Percentiles rank a stretch among this genome's conserved stretches.
Evolutionary conservation across 2,797 vertebrate genomes (phyloP).

Genomic region (Tapirus indicus): DNA sequence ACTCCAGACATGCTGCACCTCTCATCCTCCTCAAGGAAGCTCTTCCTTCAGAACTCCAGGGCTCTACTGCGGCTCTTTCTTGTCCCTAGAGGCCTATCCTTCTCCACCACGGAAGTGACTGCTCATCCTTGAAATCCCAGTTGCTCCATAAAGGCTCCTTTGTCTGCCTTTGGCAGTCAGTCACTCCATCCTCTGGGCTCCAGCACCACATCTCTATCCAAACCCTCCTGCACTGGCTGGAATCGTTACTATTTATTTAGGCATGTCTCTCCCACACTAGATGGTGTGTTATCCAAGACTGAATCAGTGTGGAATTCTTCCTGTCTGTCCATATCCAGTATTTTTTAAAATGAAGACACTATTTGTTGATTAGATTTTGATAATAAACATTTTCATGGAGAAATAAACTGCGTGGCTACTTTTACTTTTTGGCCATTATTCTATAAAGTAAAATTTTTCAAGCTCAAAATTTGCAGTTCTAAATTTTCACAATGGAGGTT

Average conservation of each 20-base stretch:
- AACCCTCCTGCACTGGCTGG: neutral
- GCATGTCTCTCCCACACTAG: neutral
- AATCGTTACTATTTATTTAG: neutral
- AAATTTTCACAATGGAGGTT: neutral
- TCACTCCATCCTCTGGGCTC: neutral
- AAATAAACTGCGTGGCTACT: neutral
- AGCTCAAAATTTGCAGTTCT: neutral
- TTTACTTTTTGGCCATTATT: neutral
- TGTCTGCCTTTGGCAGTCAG: neutral
- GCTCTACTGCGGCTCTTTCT: neutral
- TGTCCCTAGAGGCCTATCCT: neutral
- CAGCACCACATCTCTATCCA: no score
- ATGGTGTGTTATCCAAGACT: neutral
- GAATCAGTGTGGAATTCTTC: neutral
- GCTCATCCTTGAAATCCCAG: neutral
- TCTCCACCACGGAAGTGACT: neutral
- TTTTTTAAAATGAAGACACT: neutral
- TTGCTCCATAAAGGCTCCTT: neutral
- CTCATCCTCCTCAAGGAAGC: neutral
- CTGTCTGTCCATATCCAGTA: neutral
- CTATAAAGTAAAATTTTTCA: neutral
- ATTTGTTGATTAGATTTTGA: neutral
- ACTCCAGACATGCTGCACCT: neutral
- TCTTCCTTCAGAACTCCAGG: neutral
- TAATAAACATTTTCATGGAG: neutral